Conservation (phyloP, 2,888 invertebrate species). For the Diarsia mendica region DNA sequence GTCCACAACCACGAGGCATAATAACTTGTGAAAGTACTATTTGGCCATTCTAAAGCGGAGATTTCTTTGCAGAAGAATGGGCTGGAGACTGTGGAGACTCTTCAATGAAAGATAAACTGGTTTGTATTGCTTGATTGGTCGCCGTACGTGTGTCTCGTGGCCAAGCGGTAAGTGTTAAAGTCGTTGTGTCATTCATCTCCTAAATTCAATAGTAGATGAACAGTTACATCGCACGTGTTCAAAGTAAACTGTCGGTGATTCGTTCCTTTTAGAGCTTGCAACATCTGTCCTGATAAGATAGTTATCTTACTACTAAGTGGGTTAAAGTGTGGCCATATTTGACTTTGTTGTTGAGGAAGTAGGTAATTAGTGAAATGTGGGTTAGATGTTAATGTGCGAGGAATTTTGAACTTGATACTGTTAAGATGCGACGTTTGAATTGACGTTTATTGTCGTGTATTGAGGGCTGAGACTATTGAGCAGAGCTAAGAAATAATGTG, state of each 20-base stretch:
- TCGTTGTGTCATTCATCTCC: slow-evolving; percentile 71
- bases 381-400: slow-evolving; percentile 31
- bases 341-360: slow-evolving; percentile 42
- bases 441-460: not conserved
- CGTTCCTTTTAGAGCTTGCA: slow-evolving; percentile 70
- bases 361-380: slow-evolving; percentile 50
- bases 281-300: slow-evolving; percentile 64
- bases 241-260: slow-evolving; percentile 76
- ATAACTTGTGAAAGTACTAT: too few relatives aligned
- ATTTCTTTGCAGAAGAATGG: too few relatives aligned
- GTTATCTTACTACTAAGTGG: slow-evolving; percentile 60
- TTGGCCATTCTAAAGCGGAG: too few relatives aligned
- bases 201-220: slow-evolving; percentile 73
- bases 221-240: slow-evolving; percentile 76
- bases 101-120: too few relatives aligned
- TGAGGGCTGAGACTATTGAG: not conserved
- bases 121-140: too few relatives aligned
- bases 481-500: not conserved
- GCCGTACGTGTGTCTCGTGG: not conserved
- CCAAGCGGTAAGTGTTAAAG: slow-evolving; percentile 57
- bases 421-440: not conserved
- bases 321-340: slow-evolving; percentile 57
- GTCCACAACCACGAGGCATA: too few relatives aligned
- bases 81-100: too few relatives aligned
- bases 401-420: not conserved